Evolutionary conservation across 2,888 invertebrate species (phyloP), one percentile per base, ranked within the genome.

Genomic region (Aphidius colemani): DNA sequence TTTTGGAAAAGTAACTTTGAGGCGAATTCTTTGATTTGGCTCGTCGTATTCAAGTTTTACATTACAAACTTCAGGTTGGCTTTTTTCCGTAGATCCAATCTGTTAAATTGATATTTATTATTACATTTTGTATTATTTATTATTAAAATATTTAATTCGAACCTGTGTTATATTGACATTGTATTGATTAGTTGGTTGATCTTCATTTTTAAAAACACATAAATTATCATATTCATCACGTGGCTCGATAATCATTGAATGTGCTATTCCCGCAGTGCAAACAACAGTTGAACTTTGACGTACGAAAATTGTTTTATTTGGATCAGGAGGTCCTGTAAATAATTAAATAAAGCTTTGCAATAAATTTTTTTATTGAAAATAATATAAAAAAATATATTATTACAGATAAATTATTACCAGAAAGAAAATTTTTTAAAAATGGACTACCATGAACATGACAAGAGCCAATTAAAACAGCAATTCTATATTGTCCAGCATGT

Each of bases 171-270:
- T 83, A 71, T 78, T 77, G 68, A 84, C 79, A 67, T 78, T 70
- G 69, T 85, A 85, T 10, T 84, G 89, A 75, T 87, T 84, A 0
- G 88, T 85, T 1, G 90, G 89, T 76, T 88, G 85, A 66, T 87
- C 87, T 46, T 83, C 85, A 53, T 85, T 83, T 43, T 85, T 85
- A 74, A 89, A 90, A 69, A 85, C 80, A 74, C 93, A 93, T n/a
- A 90, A 85, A 83, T 96, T 96, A 78, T 94, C 93, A 83, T 91
- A 95, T 80, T 92, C 91, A 84, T 96, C 96, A 66, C 95, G 86
- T n/a, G 96, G 95, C 79, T 95, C 95, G 76, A 96, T 89, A 79
- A 90, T 90, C 80, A 96, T 86, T 61, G 88, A 83, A 75, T 94
- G 92, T 53, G 91, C 88, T 59, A 90, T 86, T 50, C 88, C 90